Conservation (phyloP, 2,888 invertebrate species). For the Aphrophora alni region DNA sequence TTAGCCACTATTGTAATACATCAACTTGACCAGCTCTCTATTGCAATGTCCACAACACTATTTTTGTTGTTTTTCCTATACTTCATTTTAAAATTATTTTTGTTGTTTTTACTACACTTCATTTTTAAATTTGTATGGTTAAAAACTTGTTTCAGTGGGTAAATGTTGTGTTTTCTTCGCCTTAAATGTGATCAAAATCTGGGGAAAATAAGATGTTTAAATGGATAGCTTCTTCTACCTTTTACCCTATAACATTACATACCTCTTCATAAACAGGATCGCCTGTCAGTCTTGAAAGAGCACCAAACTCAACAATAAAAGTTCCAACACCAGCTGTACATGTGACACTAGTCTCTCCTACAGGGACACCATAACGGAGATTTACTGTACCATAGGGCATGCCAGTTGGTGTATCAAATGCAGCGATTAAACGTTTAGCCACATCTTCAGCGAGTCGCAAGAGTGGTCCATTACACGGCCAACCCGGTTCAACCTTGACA, state of each 20-base stretch:
- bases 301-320: slow-evolving; percentile 95
- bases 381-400: slow-evolving; percentile 99
- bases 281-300: slow-evolving; percentile 90
- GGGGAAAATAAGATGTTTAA: too few relatives aligned
- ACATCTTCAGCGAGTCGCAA: slow-evolving; percentile 93
- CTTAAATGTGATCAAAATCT: too few relatives aligned
- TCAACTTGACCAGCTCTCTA: too few relatives aligned
- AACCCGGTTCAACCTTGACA: slow-evolving; percentile 83
- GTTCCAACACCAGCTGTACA: slow-evolving; percentile 99
- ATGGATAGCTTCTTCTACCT: too few relatives aligned
- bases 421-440: slow-evolving; percentile 87
- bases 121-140: too few relatives aligned
- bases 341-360: slow-evolving; percentile 93
- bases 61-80: too few relatives aligned
- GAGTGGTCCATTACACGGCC: slow-evolving; percentile 97
- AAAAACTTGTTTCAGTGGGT: too few relatives aligned
- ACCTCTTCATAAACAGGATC: slow-evolving; percentile 94
- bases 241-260: slow-evolving; percentile 16
- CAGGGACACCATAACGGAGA: slow-evolving; percentile 88
- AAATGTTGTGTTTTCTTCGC: too few relatives aligned
- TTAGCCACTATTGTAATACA: too few relatives aligned
- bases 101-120: too few relatives aligned
- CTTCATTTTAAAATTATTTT: too few relatives aligned
- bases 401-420: slow-evolving; percentile 88
- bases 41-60: too few relatives aligned